Evolutionary conservation across 2,113 vertebrate genomes (phyloP).

Genomic region (Gnathonemus echidnorhynchus): DNA sequence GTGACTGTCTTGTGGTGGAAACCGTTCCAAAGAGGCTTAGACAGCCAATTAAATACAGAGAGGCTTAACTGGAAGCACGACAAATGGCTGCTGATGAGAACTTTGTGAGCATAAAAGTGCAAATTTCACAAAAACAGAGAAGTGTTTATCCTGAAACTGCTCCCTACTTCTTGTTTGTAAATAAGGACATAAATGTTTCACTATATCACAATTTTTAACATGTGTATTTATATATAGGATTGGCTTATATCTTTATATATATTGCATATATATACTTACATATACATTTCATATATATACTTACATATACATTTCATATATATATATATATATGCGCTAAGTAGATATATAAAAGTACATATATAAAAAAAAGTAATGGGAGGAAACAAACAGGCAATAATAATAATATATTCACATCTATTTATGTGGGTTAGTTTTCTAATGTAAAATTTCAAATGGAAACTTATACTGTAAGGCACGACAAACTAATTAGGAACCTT

Average conservation of each 20-base stretch:
- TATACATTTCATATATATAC: too few species aligned
- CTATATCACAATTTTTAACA: background rate
- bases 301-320: too few species aligned
- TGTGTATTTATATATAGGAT: background rate
- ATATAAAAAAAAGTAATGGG: too few species aligned
- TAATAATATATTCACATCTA: background rate
- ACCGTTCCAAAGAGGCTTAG: background rate
- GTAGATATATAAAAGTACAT: background rate
- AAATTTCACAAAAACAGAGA: background rate
- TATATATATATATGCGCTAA: too few species aligned
- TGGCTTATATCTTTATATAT: background rate
- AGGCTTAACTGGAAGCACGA: constrained; percentile 2
- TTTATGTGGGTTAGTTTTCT: background rate
- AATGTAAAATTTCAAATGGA: background rate
- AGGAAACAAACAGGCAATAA: too few species aligned
- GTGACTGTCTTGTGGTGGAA: background rate
- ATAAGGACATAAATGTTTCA: background rate
- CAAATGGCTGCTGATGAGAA: background rate
- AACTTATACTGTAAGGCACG: background rate
- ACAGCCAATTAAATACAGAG: constrained; percentile 4
- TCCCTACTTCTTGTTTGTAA: background rate
- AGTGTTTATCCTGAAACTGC: background rate
- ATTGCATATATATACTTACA: background rate
- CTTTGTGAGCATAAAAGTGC: background rate
- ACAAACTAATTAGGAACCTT: background rate